Evolutionary conservation across 1,140 invertebrate species (phyloP), one percentile per base, ranked within the genome.

Genomic region (Microplitis demolitor): DNA sequence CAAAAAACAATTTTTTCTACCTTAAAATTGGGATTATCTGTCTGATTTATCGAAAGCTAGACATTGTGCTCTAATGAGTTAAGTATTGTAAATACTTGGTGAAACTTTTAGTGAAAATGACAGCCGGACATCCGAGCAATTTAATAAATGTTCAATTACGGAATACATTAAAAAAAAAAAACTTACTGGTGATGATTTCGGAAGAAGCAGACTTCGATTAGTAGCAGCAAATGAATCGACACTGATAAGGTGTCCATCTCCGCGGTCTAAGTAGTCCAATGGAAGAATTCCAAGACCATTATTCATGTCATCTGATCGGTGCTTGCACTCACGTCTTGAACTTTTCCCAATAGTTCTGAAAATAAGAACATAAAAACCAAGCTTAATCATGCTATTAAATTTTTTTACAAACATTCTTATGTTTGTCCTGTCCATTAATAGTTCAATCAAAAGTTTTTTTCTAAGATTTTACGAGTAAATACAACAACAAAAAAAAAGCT

Each of bases 181-280:
- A 79, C 82, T 83, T 78, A 87, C 85, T 56, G 80, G 78, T 39
- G 76, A 78, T 24, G 75, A 81, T 77, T 85, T 86, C 3, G 82
- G 82, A 6, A 84, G 74, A 0, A 86, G 77, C 0, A 85, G 76
- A 37, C 79, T 80, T 58, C 81, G 82, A 80, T 85, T 87, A n/a
- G 76, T 70, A 45, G 75, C 78, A n/a, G 83, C 74, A 51, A 86
- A 80, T 4, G 82, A 83, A 60, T 87, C 84, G n/a, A 86, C 66
- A 24, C 82, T 81, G 53, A 87, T 86, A 14, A 86, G 72, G 34
- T 86, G 74, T 16, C 84, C 83, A 34, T 87, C 82, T 14, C 83
- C 83, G 4, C 84, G 79, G 63, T 86, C 84, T 24, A 84, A 77
- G 61, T 84, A 86, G 74, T 87, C 86, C 35, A 82, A 77, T 13